A percentile compares a stretch with the other conserved stretches of the same genome.
phyloP scores from a whole-genome alignment of 2,113 vertebrate genomes.

The Sterrhoptilus dennistouni region DNA sequence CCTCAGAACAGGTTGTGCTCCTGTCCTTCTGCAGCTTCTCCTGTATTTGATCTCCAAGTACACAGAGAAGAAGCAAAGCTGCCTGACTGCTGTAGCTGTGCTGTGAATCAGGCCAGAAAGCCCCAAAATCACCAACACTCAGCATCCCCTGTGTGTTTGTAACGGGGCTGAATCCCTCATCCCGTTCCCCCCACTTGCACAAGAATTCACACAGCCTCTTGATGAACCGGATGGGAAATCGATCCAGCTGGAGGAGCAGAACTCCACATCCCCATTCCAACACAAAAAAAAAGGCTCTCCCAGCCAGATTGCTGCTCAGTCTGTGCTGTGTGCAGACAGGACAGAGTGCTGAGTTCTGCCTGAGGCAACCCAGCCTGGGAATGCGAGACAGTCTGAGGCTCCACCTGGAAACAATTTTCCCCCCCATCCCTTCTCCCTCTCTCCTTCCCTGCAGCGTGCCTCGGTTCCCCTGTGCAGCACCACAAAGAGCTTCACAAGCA shows the following conservation, averaged over 20 bases:
- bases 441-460: background rate
- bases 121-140: background rate
- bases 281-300: background rate
- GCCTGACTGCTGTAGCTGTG: fast-evolving
- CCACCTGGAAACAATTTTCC: constrained; percentile 13
- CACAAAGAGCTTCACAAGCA: background rate
- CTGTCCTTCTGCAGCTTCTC: background rate
- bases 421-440: background rate
- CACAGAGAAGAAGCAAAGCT: background rate
- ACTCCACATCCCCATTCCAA: background rate
- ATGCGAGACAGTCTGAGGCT: background rate
- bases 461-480: background rate
- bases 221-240: background rate
- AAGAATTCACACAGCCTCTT: background rate
- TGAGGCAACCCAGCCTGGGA: background rate
- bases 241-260: background rate
- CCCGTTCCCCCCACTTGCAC: background rate
- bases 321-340: background rate
- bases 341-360: background rate
- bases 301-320: background rate
- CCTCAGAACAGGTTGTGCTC: background rate
- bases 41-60: background rate
- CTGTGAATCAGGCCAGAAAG: background rate
- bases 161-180: background rate
- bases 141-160: background rate